Conservation (phyloP, 2,113 vertebrate genomes). For the Cyprinodon brontotheroides region DNA sequence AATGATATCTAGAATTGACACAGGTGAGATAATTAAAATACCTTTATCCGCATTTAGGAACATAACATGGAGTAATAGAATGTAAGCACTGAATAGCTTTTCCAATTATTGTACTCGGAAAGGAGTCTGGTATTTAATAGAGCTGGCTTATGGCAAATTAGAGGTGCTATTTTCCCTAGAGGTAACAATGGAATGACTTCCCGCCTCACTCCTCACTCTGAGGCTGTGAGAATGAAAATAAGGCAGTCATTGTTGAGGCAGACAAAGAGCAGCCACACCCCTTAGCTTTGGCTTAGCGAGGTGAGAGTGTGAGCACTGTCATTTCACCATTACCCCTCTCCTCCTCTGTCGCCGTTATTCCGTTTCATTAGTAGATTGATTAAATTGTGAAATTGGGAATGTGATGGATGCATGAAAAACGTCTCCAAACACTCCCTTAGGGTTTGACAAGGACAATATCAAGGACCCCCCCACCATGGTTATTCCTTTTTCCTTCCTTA, state of each 20-base stretch:
- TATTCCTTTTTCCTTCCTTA: conserved; percentile 30
- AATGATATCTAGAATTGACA: conserved; percentile 48
- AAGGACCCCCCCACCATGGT: conserved; percentile 57
- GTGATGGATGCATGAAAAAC: conserved; percentile 79
- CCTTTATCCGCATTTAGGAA: conserved; percentile 59
- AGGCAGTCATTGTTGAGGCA: conserved; percentile 82
- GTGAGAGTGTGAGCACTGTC: conserved; percentile 63
- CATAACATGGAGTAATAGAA: conserved; percentile 74
- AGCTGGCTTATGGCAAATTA: conserved; percentile 87
- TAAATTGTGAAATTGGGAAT: conserved; percentile 83
- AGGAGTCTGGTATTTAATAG: conserved; percentile 89
- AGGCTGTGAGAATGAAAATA: conserved; percentile 76
- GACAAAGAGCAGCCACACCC: conserved; percentile 78
- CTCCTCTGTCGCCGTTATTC: conserved; percentile 53
- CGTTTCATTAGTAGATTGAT: conserved; percentile 81
- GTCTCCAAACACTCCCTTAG: conserved; percentile 76
- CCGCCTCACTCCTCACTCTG: conserved; percentile 44
- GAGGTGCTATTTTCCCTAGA: conserved; percentile 81
- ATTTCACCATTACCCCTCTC: conserved; percentile 42
- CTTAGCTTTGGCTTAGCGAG: conserved; percentile 76
- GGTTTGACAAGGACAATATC: conserved; percentile 81
- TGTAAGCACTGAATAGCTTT: conserved; percentile 83
- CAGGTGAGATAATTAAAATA: conserved; percentile 67
- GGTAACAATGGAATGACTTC: conserved; percentile 71
- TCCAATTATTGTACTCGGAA: conserved; percentile 88